These are phyloP conservation scores for Epinotia brunnichana DNA, from an alignment of 2,888 invertebrate species.

Conservation along the genomic window DNA sequence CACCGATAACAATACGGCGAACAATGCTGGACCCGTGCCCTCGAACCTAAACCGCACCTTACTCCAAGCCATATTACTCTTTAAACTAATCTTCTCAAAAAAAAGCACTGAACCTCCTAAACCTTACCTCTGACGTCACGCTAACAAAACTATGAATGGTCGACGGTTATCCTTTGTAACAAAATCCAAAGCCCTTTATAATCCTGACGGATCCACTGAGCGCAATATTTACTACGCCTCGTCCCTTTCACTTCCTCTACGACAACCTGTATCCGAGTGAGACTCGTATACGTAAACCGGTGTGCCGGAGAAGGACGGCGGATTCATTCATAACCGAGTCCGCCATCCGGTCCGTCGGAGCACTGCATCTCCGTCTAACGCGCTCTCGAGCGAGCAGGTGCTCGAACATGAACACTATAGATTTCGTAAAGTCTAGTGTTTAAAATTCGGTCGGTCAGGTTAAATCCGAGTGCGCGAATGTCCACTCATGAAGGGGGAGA, in stretches of 20 bases:
- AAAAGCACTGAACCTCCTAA: constrained; percentile 1
- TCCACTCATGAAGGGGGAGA: constrained; percentile 67
- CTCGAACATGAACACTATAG: constrained; percentile 3
- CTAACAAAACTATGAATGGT: constrained; percentile 71
- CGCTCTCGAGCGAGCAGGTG: constrained; percentile 80
- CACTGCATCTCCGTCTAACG: constrained; percentile 82
- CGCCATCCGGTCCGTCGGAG: constrained; percentile 81
- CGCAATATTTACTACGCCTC: constrained; percentile 83
- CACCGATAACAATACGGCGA: constrained; percentile 72
- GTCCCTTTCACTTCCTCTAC: constrained; percentile 84
- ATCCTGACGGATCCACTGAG: constrained; percentile 70
- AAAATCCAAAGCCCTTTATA: constrained; percentile 75
- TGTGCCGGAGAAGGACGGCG: constrained; percentile 68
- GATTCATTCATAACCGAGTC: constrained; percentile 84
- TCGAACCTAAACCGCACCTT: constrained; percentile 52
- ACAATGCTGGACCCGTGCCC: constrained; percentile 62
- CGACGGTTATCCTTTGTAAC: constrained; percentile 67
- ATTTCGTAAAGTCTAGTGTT: constrained; percentile 14
- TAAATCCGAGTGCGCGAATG: constrained; percentile 54
- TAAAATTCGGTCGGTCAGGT: constrained; percentile 23
- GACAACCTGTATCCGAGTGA: constrained; percentile 78
- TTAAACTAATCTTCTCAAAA: constrained; percentile 14
- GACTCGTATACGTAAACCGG: constrained; percentile 60
- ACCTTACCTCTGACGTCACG: constrained; percentile 27
- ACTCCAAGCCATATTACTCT: constrained; percentile 33